Base-by-base conservation (phyloP, 1,140 invertebrate genomes). In the Cydia splendana region DNA sequence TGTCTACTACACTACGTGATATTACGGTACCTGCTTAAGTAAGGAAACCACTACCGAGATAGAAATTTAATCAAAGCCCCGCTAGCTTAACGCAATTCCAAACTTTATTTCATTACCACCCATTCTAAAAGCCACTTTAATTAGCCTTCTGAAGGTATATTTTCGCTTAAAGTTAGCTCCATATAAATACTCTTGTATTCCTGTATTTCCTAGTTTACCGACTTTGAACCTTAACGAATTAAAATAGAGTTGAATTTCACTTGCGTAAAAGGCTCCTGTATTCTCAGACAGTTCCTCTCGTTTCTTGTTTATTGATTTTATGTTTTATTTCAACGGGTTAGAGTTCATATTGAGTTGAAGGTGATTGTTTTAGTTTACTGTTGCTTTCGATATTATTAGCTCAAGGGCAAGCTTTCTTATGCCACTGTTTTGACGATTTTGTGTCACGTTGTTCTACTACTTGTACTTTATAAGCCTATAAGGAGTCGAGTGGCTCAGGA, bases 61-160 rank as follows among this genome's bases (percentile, higher is more conserved):
- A 62, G 57, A 62, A 24, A 62, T 62, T 62, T 62, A 62, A 62
- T 62, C 18, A 62, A 20, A 62, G 18, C 57, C 57, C 57, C 4
- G 57, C 57, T 62, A 62, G 57, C 57, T 62, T 62, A 62, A 62
- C 57, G 57, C 57, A 62, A 62, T 62, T 24, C 6, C 15, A 62
- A 62, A 62, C 53, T 57, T 57, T 62, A 24, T 24, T 62, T 24
- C 57, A 62, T 12, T 20, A 24, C 57, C 57, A 24, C 9, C 57
- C 57, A 62, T 62, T 62, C 20, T 20, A 20, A 62, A 62, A 62
- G 9, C 57, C 9, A 24, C 57, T 62, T 24, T 62, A 62, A 24
- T 5, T 1, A 24, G 2, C 9, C 57, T 24, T 10, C 0, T 62
- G 9, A 24, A 62, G 57, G 4, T 62, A n/a, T 62, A 62, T 62